These are phyloP conservation scores for Thamnophis elegans DNA, from an alignment of 2,797 vertebrate species.

Conservation along the genomic window DNA sequence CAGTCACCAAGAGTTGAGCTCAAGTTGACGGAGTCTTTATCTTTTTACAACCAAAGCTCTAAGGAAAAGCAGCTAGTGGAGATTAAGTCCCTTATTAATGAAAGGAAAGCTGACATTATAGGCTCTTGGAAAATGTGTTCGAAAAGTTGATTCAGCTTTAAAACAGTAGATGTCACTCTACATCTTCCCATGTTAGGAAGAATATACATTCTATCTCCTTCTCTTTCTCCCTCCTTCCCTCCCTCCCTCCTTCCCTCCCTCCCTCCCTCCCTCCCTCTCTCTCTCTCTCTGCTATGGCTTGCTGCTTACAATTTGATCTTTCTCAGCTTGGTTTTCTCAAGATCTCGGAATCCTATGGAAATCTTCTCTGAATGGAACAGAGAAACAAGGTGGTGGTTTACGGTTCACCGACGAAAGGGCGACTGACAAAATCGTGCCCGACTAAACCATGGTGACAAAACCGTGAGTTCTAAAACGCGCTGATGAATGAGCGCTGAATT, in stretches of 20 bases:
- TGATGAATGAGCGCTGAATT: too few species aligned
- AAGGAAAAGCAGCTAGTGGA: background rate
- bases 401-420: too few species aligned
- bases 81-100: background rate
- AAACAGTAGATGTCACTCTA: constrained; percentile 1
- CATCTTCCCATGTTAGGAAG: background rate
- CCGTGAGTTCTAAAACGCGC: too few species aligned
- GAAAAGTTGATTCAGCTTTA: background rate
- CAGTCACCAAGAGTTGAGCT: background rate
- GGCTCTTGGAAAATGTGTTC: background rate
- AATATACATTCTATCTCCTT: background rate
- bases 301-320: background rate
- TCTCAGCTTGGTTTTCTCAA: background rate
- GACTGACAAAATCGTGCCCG: too few species aligned
- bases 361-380: background rate
- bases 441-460: too few species aligned
- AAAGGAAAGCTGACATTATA: background rate
- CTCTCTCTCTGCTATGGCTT: too few species aligned
- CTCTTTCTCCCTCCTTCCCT: too few species aligned
- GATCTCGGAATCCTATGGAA: background rate
- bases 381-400: background rate
- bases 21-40: background rate
- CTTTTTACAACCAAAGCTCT: background rate
- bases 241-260: too few species aligned
- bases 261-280: accelerated